Evolutionary conservation across 2,888 invertebrate species (phyloP).

Genomic region (Eupithecia centaureata): DNA sequence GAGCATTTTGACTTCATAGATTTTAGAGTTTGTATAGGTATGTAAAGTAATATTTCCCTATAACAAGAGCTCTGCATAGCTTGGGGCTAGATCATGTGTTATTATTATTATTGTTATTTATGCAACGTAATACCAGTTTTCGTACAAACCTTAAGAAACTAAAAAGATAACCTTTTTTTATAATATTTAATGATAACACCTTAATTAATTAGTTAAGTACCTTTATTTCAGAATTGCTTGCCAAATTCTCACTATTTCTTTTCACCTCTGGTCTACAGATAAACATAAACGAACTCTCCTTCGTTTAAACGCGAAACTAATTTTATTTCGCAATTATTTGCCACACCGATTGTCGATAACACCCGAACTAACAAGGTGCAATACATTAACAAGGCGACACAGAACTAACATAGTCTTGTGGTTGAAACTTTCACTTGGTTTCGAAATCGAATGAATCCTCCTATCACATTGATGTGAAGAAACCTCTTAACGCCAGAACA

Average conservation of each 20-base stretch:
- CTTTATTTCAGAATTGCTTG: not conserved
- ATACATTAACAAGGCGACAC: conserved; percentile 62
- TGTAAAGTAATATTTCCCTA: too few relatives aligned
- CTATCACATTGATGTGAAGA: not conserved
- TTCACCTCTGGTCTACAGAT: not conserved
- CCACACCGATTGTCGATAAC: conserved; percentile 50
- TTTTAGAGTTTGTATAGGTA: not conserved
- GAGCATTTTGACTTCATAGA: not conserved
- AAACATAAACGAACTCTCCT: conserved; percentile 14
- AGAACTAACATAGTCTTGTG: conserved; percentile 12
- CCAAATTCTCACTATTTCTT: not conserved
- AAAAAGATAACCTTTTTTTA: too few relatives aligned
- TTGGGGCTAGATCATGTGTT: too few relatives aligned
- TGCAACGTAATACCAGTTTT: too few relatives aligned
- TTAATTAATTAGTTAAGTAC: too few relatives aligned
- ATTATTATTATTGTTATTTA: too few relatives aligned
- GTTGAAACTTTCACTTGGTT: conserved; percentile 7
- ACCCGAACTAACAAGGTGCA: conserved; percentile 62
- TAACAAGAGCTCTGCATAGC: too few relatives aligned
- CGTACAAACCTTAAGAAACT: too few relatives aligned
- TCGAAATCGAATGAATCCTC: not conserved
- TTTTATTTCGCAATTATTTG: conserved; percentile 37
- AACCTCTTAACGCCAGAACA: not conserved
- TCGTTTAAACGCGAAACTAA: conserved; percentile 23
- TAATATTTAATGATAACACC: too few relatives aligned